phyloP scores from a whole-genome alignment of 2,888 invertebrate species.

The Pycnomerus fuliginosus region DNA sequence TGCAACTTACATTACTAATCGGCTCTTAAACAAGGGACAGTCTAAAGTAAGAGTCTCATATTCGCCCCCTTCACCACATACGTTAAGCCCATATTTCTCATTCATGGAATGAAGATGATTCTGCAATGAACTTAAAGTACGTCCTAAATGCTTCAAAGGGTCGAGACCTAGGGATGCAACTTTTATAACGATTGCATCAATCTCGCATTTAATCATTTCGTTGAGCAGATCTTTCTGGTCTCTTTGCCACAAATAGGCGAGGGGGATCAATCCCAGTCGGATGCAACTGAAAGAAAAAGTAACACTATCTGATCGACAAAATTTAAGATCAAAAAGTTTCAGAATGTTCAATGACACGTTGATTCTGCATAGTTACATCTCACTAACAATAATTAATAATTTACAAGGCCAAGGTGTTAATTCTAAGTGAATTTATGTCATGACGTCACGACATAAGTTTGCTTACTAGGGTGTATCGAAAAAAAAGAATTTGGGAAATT shows the following conservation, averaged over 20 bases:
- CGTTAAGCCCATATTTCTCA: conserved; percentile 90
- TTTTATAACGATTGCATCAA: conserved; percentile 96
- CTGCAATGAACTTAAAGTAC: conserved; percentile 80
- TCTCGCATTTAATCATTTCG: conserved; percentile 93
- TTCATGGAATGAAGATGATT: conserved; percentile 86
- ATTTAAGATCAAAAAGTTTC: conserved; percentile 4
- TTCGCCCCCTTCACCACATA: conserved; percentile 99
- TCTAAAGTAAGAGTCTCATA: conserved; percentile 98
- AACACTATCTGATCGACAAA: no score
- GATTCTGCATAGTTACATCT: no score
- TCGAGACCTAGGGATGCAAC: conserved; percentile 92
- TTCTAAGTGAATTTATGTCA: no score
- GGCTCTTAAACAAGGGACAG: conserved; percentile 92
- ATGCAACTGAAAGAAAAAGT: no score
- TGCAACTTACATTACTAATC: conserved; percentile 89
- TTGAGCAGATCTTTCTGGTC: conserved; percentile 91
- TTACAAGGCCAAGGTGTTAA: no score
- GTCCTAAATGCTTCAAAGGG: conserved; percentile 83
- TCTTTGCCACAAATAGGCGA: conserved; percentile 95
- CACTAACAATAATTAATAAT: no score
- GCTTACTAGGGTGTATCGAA: no score
- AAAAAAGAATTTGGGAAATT: no score
- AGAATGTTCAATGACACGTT: neutral
- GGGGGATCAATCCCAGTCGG: conserved; percentile 82
- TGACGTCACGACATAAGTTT: no score